Base-by-base conservation (phyloP, 2,888 invertebrate genomes). In the Drosophila aldrichi region DNA sequence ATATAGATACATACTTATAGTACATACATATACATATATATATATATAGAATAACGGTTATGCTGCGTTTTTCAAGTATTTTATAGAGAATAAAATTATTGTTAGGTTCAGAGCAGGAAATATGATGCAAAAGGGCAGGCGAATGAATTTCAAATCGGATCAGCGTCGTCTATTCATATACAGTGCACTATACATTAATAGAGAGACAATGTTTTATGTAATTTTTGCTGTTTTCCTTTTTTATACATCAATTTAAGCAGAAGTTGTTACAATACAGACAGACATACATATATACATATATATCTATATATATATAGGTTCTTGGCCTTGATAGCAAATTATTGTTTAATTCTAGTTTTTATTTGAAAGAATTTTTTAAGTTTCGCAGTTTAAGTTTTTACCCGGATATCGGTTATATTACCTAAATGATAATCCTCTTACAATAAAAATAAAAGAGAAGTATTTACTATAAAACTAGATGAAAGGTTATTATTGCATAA, bases 311-410 rank as follows among this genome's bases (percentile, higher is more conserved):
- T 22, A 55, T 36, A 52, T 73, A 60, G 74, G 63, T 72, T 81
- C 67, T 70, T 70, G 73, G 86, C 82, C 88, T 88, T 88, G 51
- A 82, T 88, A 88, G 88, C 72, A 79, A 84, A 85, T 88, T 65
- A 60, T 73, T 62, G 65, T 76, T 75, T 79, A 46, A 44, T 54
- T 64, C 66, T 36, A 52, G 55, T 67, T 74, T 74, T 62, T 61
- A 62, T 74, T 78, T 63, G 22, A 65, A 63, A 16, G 32, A 52
- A 55, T n/a, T 61, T 64, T 68, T 73, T 72, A 69, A 56, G 72
- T 65, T 82, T 32, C 62, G 71, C 48, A 46, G 32, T 44, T 74
- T 71, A 78, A 48, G 62, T 63, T 63, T 25, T 46, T 57, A 67
- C 46, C 70, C 46, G 43, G 43, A 60, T 70, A 34, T 70, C 48